Base-by-base conservation (phyloP, 1,140 invertebrate genomes). In the Mercenaria mercenaria region DNA sequence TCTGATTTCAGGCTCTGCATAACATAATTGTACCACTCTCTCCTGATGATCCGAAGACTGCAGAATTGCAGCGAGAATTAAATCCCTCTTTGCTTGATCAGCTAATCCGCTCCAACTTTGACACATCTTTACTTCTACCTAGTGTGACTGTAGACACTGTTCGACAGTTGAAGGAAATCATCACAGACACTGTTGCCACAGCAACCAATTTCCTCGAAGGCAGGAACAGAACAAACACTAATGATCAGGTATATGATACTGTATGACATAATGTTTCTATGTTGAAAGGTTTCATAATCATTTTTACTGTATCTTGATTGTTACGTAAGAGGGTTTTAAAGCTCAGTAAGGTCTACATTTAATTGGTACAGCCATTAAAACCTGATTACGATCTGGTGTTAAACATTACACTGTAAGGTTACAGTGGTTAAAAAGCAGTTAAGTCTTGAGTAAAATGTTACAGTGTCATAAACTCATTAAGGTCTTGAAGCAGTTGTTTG, bases 1-100 rank as follows among this genome's bases (percentile, higher is more conserved):
- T 88, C n/a, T 82, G 20, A 4, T 91, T 92, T 13, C 90, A 95
- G 94, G 88, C 92, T 32, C 89, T 95, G 26, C 93, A 95, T 79
- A 92, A 92, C 77, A 93, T 94, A 26, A 85, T 95, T 3, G 89
- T 91, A 1, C 91, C 88, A n/a, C 88, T 93, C n/a, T 88, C 92
- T 13, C 91, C 93, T 6, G 92, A 93, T 90, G 92, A 94, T 77
- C 92, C 92, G 3, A 93, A 93, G 64, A 52, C 87, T 20, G 90
- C 81, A 20, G 92, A 87, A 0, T 26, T 91, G 6, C 90, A 93
- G 41, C 64, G 91, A 37, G 64, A 89, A 32, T 50, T 85, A 50
- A 93, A 93, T 86, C 92, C 92, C 41, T 82, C 91, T 13, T 41
- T 92, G 11, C 77, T 94, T 3, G 89, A 92, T n/a, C 72, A 86